Evolutionary conservation across 2,113 vertebrate genomes (phyloP), one percentile per base, ranked within the genome.

Genomic region (Oncorhynchus mykiss): DNA sequence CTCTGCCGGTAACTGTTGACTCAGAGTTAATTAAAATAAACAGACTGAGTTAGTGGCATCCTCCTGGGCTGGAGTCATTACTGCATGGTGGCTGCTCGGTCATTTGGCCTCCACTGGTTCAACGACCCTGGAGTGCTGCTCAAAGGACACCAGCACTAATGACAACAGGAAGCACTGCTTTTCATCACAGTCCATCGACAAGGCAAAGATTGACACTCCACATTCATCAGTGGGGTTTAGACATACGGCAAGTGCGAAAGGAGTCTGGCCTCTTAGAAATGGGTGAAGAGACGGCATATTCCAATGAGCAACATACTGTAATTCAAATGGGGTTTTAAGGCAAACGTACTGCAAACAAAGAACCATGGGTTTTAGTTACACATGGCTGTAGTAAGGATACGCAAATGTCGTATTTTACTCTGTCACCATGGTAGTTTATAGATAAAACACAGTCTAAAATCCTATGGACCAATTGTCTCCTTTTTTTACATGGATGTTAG

Each of bases 11-110:
- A 88, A 88, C 78, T 87, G 86, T 86, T 90, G 88, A 90, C 89
- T 90, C 86, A 81, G 76, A 83, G 75, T 79, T 77, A 73, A 82
- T 85, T 89, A 88, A 89, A 91, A 85, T 89, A 92, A 82, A 88
- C 87, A 91, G 70, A 71, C 77, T 76, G 18, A 81, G 77, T 73
- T 59, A 49, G 81, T 86, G 77, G 76, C 76, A 74, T 85, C 84
- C 82, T 80, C 84, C 75, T 85, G 88, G 74, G 79, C 66, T 57
- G 51, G 48, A 81, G 82, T 81, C 84, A 73, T 78, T 39, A 75
- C 73, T 73, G 16, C 34, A 70, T 0, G 79, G 51, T 67, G 74
- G 77, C 70, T 81, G 69, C 80, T 70, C 64, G 80, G 89, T 79
- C 86, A 75, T 86, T 88, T 85, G 87, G 80, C 78, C 48, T 83